phyloP scores from a whole-genome alignment of 2,113 vertebrate genomes.

The Dasyprocta punctata region DNA sequence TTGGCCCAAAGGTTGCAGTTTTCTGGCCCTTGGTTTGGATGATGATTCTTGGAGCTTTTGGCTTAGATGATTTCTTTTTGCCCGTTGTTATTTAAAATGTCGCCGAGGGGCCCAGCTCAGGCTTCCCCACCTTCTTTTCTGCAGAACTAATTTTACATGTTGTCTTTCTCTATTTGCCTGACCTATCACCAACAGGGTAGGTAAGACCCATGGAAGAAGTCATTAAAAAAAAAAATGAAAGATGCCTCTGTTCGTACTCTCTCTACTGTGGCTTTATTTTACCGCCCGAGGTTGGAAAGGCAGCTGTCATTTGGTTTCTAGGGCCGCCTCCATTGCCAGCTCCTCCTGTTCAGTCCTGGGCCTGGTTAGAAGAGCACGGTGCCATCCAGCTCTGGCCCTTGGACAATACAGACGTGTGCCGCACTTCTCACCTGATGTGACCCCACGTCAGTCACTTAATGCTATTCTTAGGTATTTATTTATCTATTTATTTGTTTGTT shows the following conservation, averaged over 20 bases:
- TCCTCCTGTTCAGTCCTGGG: neutral
- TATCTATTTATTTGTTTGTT: neutral
- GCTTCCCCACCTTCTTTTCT: neutral
- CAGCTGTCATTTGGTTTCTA: neutral
- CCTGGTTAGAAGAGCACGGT: neutral
- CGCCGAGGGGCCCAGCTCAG: neutral
- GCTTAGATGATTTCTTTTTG: neutral
- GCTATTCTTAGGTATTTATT: neutral
- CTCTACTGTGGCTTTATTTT: neutral
- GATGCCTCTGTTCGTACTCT: neutral
- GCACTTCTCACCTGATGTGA: neutral
- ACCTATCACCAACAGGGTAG: neutral
- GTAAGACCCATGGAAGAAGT: neutral
- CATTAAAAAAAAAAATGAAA: neutral
- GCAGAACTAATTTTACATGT: neutral
- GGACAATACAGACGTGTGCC: neutral
- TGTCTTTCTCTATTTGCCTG: neutral
- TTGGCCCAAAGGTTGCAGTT: neutral
- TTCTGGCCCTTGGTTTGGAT: neutral
- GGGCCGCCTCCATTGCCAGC: neutral
- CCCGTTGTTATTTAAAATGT: slow-evolving; percentile 31
- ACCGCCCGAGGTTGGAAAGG: neutral
- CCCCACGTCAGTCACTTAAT: neutral
- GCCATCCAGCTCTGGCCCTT: neutral
- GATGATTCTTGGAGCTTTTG: neutral